Evolutionary conservation across 2,113 vertebrate species (phyloP).

Genomic region (Noturus placidus): DNA sequence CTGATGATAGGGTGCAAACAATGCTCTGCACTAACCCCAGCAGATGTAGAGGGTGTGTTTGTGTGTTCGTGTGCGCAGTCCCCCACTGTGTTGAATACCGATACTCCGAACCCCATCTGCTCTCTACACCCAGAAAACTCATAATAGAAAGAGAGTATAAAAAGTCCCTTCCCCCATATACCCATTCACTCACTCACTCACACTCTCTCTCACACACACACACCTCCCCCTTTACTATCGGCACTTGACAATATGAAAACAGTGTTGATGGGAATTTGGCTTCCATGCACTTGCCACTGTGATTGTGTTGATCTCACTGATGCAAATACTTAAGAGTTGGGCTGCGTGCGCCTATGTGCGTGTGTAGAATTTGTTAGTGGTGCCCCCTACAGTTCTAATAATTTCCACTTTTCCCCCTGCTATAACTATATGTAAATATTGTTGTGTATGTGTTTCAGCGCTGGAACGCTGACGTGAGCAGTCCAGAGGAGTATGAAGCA

Average conservation of each 20-base stretch:
- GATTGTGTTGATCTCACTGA: background rate
- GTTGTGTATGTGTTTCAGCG: constrained; percentile 68
- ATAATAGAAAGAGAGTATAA: constrained; percentile 55
- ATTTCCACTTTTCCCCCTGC: background rate
- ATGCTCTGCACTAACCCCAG: constrained; percentile 51
- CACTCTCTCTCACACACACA: background rate
- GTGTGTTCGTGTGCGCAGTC: constrained; percentile 49
- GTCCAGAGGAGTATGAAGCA: constrained; percentile 89
- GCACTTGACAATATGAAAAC: constrained; percentile 9
- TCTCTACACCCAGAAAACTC: constrained; percentile 60
- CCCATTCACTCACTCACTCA: background rate
- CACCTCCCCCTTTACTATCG: background rate
- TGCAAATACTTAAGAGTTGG: background rate
- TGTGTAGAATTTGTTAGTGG: background rate
- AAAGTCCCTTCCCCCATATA: background rate
- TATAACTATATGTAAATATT: background rate
- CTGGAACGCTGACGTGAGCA: constrained; percentile 75
- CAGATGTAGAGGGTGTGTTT: constrained; percentile 65
- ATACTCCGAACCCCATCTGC: constrained; percentile 71
- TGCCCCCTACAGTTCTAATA: constrained; percentile 3
- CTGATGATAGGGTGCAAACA: constrained; percentile 55
- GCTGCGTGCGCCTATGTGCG: no score
- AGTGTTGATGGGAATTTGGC: constrained; percentile 24
- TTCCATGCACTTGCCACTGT: constrained; percentile 19
- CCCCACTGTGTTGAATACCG: constrained; percentile 61